These are phyloP conservation scores for Eucidaris tribuloides DNA, from an alignment of 35 echinoderm and acorn worm species.

Conservation along the genomic window DNA sequence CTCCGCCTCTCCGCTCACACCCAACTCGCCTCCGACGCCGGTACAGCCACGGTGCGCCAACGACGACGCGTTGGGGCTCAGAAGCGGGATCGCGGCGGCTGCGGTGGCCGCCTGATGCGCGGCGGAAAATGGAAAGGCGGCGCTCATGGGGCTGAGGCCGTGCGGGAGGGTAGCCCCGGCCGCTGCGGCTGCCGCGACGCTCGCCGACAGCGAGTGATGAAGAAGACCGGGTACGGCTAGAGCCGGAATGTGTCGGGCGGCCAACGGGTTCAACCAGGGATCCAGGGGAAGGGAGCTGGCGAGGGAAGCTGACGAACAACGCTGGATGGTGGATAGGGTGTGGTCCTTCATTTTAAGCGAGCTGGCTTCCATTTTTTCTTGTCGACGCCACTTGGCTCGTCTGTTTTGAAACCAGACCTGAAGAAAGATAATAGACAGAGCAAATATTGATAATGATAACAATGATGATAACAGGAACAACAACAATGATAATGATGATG, in stretches of 20 bases:
- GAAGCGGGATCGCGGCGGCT: slow-evolving; percentile 8
- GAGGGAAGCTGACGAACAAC: slow-evolving; percentile 7
- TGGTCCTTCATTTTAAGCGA: slow-evolving; percentile 65
- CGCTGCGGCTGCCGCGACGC: neutral
- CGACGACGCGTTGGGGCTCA: neutral
- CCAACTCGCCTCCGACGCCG: no score
- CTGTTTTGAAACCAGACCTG: slow-evolving; percentile 97
- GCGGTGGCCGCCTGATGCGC: neutral
- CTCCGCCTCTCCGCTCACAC: neutral
- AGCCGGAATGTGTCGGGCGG: neutral
- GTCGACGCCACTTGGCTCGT: slow-evolving; percentile 83
- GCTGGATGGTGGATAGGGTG: slow-evolving; percentile 28
- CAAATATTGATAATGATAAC: no score
- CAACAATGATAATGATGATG: no score
- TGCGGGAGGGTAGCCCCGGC: neutral
- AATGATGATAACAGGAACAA: no score
- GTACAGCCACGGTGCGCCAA: no score
- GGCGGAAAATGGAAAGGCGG: neutral
- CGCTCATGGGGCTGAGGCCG: slow-evolving; percentile 18
- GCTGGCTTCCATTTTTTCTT: slow-evolving; percentile 92
- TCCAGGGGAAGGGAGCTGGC: slow-evolving; percentile 44
- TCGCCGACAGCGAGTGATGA: neutral
- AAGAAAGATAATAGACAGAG: no score
- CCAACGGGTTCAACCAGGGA: slow-evolving; percentile 75
- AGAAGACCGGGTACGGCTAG: slow-evolving; percentile 8